Evolutionary conservation across 2,888 invertebrate genomes (phyloP).

Genomic region (Hyposoter dolosus): DNA sequence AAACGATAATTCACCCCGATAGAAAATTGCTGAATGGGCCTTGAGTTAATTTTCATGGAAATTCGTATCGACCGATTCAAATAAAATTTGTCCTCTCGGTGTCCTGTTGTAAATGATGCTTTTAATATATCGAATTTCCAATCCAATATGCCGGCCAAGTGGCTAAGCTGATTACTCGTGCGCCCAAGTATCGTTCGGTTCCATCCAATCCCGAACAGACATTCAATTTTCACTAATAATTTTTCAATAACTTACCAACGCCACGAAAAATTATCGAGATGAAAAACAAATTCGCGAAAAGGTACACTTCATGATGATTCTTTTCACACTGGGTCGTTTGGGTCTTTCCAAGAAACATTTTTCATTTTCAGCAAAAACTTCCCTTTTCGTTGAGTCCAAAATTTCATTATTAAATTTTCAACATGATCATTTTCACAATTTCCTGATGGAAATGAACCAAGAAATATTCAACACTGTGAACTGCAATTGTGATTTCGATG

Average conservation of each 20-base stretch:
- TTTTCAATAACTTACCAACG: neutral
- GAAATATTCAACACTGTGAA: neutral
- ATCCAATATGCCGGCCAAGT: slow-evolving; percentile 2
- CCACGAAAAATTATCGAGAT: neutral
- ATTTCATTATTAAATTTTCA: too few relatives aligned
- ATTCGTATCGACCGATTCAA: neutral
- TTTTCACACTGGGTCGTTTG: too few relatives aligned
- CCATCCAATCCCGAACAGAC: neutral
- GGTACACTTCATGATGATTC: too few relatives aligned
- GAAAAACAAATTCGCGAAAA: neutral
- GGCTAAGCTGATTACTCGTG: neutral
- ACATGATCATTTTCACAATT: too few relatives aligned
- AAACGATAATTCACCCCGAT: neutral
- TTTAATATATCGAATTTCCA: neutral
- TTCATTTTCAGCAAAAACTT: too few relatives aligned
- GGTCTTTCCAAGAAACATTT: too few relatives aligned
- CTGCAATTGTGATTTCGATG: neutral
- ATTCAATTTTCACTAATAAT: neutral
- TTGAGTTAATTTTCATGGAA: neutral
- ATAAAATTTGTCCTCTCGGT: neutral
- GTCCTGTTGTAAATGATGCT: neutral
- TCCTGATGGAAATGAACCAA: too few relatives aligned
- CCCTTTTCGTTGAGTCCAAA: too few relatives aligned
- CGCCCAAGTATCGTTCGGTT: neutral
- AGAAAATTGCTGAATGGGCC: neutral